phyloP scores from a whole-genome alignment of 2,888 invertebrate species.

The Lasioglossum pauxillum region DNA sequence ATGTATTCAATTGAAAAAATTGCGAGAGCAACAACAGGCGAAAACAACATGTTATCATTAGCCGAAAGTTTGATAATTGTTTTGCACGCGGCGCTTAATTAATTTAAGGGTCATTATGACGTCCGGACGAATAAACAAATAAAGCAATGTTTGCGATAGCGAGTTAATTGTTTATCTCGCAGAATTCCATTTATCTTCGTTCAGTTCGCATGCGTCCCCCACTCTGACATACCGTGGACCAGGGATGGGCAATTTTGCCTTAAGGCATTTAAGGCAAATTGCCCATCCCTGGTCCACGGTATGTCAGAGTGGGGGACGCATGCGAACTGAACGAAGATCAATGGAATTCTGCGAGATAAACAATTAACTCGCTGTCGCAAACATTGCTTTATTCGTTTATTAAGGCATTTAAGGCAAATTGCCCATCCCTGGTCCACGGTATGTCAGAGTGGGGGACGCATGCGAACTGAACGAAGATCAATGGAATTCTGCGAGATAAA shows the following conservation, averaged over 20 bases:
- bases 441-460: slow-evolving; percentile 40
- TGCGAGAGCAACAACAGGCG: background rate
- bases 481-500: slow-evolving; percentile 67
- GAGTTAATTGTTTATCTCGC: slow-evolving; percentile 49
- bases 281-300: too few relatives aligned
- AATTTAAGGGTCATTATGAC: background rate
- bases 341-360: slow-evolving; percentile 67
- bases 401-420: too few relatives aligned
- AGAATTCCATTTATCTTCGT: slow-evolving; percentile 72
- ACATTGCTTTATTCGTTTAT: slow-evolving; percentile 14
- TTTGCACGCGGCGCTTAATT: background rate
- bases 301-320: slow-evolving; percentile 40
- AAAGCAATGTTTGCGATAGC: slow-evolving; percentile 27
- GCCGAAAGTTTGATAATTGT: background rate
- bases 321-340: slow-evolving; percentile 65
- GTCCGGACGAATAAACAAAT: background rate
- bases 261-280: too few relatives aligned
- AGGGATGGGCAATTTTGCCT: too few relatives aligned
- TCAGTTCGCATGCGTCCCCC: slow-evolving; percentile 45
- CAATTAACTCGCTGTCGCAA: slow-evolving; percentile 33
- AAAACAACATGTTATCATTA: background rate
- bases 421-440: too few relatives aligned
- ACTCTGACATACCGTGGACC: too few relatives aligned
- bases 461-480: slow-evolving; percentile 65
- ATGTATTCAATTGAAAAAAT: background rate